A percentile compares a stretch with the other conserved stretches of the same genome.
phyloP scores from a whole-genome alignment of 2,113 vertebrate species.

The Sinocyclocheilus grahami region DNA sequence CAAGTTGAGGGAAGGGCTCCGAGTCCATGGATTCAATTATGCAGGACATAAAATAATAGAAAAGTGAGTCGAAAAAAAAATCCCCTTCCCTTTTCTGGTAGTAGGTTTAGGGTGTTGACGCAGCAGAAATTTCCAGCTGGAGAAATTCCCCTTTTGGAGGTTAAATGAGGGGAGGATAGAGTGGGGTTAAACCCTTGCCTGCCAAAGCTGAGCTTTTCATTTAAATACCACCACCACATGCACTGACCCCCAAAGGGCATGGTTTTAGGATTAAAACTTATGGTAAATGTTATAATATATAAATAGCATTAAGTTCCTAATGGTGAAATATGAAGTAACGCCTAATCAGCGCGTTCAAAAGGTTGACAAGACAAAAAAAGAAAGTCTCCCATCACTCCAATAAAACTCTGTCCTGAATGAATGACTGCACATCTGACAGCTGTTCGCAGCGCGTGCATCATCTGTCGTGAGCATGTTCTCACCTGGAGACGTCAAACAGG shows the following conservation, averaged over 20 bases:
- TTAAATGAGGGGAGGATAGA: constrained; percentile 75
- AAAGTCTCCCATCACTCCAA: background rate
- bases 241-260: constrained; percentile 23
- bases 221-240: constrained; percentile 65
- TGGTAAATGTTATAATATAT: background rate
- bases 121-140: constrained; percentile 94
- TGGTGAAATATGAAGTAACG: background rate
- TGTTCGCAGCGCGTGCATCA: too few relatives aligned
- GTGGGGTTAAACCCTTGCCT: constrained; percentile 70
- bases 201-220: constrained; percentile 64
- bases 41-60: constrained; percentile 32
- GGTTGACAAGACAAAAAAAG: background rate
- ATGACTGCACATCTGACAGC: too few relatives aligned
- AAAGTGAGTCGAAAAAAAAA: constrained; percentile 48
- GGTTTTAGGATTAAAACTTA: background rate
- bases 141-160: constrained; percentile 89
- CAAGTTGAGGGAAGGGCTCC: constrained; percentile 50
- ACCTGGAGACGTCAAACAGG: constrained; percentile 54
- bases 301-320: background rate
- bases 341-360: background rate
- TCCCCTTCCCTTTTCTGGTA: constrained; percentile 76
- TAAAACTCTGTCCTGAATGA: too few relatives aligned
- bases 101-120: constrained; percentile 88
- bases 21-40: background rate
- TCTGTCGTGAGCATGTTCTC: too few relatives aligned